Conservation (phyloP, 2,888 invertebrate species). For the Enchytraeus crypticus region DNA sequence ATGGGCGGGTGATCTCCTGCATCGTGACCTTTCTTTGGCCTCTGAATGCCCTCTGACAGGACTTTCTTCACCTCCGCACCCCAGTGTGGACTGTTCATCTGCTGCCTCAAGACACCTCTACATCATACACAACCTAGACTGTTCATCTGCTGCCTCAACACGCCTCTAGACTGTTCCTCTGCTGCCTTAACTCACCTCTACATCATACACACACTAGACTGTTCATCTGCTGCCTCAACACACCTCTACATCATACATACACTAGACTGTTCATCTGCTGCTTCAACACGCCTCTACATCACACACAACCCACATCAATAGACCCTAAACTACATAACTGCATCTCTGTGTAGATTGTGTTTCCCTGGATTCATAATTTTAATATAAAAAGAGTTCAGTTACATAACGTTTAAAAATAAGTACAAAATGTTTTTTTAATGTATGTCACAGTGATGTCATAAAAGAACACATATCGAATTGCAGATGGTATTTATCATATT, state of each 20-base stretch:
- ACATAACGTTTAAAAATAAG: too few relatives aligned
- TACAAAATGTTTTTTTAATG: too few relatives aligned
- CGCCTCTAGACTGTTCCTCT: not conserved
- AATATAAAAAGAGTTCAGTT: too few relatives aligned
- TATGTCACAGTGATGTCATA: too few relatives aligned
- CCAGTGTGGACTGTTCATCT: conserved; percentile 67
- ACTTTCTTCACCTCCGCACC: conserved; percentile 59
- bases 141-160: not conserved
- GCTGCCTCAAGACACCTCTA: conserved; percentile 54
- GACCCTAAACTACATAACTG: too few relatives aligned
- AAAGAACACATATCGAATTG: too few relatives aligned
- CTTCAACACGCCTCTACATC: too few relatives aligned
- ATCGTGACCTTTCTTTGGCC: conserved; percentile 66
- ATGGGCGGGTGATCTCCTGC: conserved; percentile 99
- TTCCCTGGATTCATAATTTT: too few relatives aligned
- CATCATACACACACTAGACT: conserved; percentile 56
- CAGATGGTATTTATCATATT: too few relatives aligned
- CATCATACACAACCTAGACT: conserved; percentile 56
- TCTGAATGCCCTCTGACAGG: conserved; percentile 5
- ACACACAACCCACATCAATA: too few relatives aligned
- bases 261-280: conserved; percentile 55
- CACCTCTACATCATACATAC: conserved; percentile 40
- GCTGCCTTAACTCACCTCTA: conserved; percentile 53
- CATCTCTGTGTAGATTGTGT: too few relatives aligned
- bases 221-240: not conserved